A percentile compares a stretch with the other conserved stretches of the same genome.
These are phyloP conservation scores for Dunckerocampus dactyliophorus DNA, from an alignment of 2,113 vertebrate genomes.

Conservation along the genomic window DNA sequence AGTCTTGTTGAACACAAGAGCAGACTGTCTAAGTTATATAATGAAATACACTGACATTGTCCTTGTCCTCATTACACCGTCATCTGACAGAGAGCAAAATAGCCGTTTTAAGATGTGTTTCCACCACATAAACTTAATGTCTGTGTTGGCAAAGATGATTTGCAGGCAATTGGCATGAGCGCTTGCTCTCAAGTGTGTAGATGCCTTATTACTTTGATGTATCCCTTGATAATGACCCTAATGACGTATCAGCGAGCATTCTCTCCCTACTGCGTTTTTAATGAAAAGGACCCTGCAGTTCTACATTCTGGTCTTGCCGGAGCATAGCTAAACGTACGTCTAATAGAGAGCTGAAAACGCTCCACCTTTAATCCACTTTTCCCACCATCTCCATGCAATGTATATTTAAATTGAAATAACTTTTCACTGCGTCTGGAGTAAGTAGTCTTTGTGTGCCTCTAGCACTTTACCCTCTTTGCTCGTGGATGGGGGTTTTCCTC, in stretches of 20 bases:
- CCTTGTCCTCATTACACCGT: not conserved
- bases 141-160: conserved; percentile 4
- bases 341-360: conserved; percentile 76
- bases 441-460: conserved; percentile 81
- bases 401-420: conserved; percentile 87
- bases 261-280: conserved; percentile 59
- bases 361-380: conserved; percentile 80
- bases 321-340: conserved; percentile 71
- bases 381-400: conserved; percentile 76
- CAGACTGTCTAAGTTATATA: not conserved
- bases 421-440: conserved; percentile 77
- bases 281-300: conserved; percentile 55
- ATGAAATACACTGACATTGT: not conserved
- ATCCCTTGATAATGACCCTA: conserved; percentile 55
- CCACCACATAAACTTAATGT: conserved; percentile 5
- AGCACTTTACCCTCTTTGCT: conserved; percentile 77
- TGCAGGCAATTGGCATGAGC: conserved; percentile 4
- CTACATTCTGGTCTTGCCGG: conserved; percentile 58
- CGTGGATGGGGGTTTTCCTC: conserved; percentile 71
- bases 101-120: conserved; percentile 2
- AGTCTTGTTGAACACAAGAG: not conserved
- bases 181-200: conserved; percentile 41
- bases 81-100: conserved; percentile 7
- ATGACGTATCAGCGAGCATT: conserved; percentile 42
- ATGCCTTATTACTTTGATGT: conserved; percentile 57